phyloP scores from a whole-genome alignment of 2,113 vertebrate genomes.

The Apus apus region DNA sequence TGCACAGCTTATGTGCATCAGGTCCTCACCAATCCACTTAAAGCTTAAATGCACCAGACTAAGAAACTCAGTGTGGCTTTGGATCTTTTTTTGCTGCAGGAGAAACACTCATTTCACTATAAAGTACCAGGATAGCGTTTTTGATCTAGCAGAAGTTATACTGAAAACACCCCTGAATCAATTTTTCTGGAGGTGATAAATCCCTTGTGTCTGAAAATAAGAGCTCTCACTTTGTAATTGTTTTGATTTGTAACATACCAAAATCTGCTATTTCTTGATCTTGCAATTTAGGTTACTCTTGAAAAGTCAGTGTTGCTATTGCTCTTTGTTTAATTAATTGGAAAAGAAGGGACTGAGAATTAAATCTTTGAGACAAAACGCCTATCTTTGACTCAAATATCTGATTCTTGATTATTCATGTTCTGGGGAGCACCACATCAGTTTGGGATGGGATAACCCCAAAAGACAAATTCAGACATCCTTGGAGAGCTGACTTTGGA shows the following conservation, averaged over 20 bases:
- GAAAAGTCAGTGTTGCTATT: not conserved
- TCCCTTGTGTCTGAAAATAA: not conserved
- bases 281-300: not conserved
- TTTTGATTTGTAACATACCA: not conserved
- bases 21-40: slow-evolving; percentile 40
- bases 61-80: not conserved
- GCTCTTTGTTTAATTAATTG: not conserved
- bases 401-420: not conserved
- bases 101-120: not conserved
- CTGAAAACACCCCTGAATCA: not conserved
- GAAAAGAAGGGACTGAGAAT: not conserved
- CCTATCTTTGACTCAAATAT: not conserved
- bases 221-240: not conserved
- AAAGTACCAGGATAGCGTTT: not conserved
- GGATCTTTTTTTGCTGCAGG: not conserved
- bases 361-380: not conserved
- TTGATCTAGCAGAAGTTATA: not conserved
- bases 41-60: not conserved
- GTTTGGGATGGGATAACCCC: not conserved
- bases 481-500: not conserved
- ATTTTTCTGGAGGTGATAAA: not conserved
- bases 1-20: not conserved
- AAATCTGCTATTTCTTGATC: not conserved
- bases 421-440: not conserved
- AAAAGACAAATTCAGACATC: not conserved